Evolutionary conservation across 2,113 vertebrate genomes (phyloP), one percentile per base, ranked within the genome.

Genomic region (Erinaceus europaeus): DNA sequence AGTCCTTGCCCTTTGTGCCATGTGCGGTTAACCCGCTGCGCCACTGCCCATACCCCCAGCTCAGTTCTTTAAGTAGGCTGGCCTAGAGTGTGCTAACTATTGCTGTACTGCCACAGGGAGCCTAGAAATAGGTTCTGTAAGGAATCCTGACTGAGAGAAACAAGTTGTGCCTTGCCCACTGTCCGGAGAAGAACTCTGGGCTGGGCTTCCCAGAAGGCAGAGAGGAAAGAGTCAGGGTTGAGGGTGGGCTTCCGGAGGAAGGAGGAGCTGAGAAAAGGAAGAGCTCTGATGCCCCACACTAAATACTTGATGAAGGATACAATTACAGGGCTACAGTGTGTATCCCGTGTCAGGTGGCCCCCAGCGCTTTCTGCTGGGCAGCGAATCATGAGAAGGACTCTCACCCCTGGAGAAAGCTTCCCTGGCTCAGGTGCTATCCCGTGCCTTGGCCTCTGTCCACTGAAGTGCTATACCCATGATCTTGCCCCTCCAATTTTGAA

Each of bases 261-360:
- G 29, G 69, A 57, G 71, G 15, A 48, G 18, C 50, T n/a, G 85
- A 93, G 92, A 79, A 76, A 92, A 97, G 95, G 96, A 96, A 92
- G 88, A 79, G 95, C 96, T 97, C 96, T 61, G 93, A 94, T 97
- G 72, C 13, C 87, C 61, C 3, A 83, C 48, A 11, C 36, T 97
- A 92, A 97, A 97, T 97, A 96, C 96, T 97, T 97, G 93, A 97
- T 71, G 46, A 67, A 88, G 91, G 96, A 75, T 97, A 95, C 95
- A 95, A 96, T 97, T 97, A 97, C 68, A 67, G 92, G 89, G 91
- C 29, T 91, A 94, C 93, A 95, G 91, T 18, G 1, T 36, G 88
- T 88, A 91, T 95, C 89, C 84, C 74, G 20, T 94, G 93, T 92
- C 94, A 86, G 5, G 65, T 73, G 76, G 46, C 84, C 95, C 38